These are phyloP conservation scores for Psephotus haematonotus DNA, from an alignment of 2,113 vertebrate genomes.

Conservation along the genomic window DNA sequence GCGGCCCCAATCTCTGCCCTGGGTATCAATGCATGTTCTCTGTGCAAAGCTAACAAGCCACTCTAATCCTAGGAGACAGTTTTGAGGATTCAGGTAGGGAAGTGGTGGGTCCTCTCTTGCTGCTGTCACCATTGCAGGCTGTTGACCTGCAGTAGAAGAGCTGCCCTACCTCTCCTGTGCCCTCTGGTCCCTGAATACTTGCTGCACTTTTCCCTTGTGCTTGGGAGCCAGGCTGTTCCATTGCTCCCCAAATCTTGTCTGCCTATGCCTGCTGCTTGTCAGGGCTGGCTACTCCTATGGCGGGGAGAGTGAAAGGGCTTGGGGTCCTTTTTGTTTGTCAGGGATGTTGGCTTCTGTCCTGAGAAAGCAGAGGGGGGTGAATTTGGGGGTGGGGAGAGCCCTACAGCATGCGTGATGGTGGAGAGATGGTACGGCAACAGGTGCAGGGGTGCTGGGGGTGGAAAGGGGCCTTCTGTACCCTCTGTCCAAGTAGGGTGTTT, in stretches of 20 bases:
- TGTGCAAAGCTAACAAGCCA: not conserved
- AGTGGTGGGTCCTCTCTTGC: not conserved
- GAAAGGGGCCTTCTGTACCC: not conserved
- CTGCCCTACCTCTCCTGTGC: not conserved
- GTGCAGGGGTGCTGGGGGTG: not conserved
- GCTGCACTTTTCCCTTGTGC: not conserved
- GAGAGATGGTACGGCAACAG: not conserved
- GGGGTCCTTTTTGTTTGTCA: not conserved
- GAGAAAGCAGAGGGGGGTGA: not conserved
- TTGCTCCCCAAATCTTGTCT: not conserved
- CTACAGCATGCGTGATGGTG: not conserved
- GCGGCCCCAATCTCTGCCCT: not conserved
- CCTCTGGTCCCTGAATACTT: not conserved
- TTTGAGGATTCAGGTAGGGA: not conserved
- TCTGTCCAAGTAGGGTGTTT: not conserved
- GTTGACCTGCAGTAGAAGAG: not conserved
- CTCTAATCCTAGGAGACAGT: not conserved
- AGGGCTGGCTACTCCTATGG: not conserved
- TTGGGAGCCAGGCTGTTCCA: not conserved
- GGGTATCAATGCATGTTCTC: not conserved
- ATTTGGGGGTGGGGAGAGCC: fast-evolving
- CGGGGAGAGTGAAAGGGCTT: not conserved
- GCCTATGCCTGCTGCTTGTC: not conserved
- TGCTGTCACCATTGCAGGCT: not conserved
- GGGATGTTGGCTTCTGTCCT: not conserved